Base-by-base conservation (phyloP, 2,797 vertebrate genomes). In the Gymnothorax reevesii region DNA sequence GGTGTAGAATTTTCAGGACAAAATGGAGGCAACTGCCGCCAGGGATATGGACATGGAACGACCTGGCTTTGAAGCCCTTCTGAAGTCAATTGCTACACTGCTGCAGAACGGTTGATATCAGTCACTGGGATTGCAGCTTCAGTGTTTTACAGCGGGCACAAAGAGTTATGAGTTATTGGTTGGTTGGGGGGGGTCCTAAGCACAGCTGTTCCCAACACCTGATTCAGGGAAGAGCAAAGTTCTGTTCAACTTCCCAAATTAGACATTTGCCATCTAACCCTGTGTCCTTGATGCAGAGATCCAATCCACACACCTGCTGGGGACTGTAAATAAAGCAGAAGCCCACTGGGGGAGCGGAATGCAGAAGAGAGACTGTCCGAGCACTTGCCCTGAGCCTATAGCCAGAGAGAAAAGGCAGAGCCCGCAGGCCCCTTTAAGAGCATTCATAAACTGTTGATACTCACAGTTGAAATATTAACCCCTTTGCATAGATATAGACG, bases 231-330 rank as follows among this genome's bases (percentile, higher is more conserved):
- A 52, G 75, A 54, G 55, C 75, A 7, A 2, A 22, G 75, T 54
- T 54, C 75, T 55, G 75, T 55, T 79, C 54, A 79, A 54, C 75
- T 20, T 49, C 33, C 75, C 17, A n/a, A 79, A 79, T 55, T 22
- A 52, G 15, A 49, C 22, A 20, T 52, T 42, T 5, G 8, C 69
- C 8, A 4, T 42, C 71, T n/a, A 22, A 22, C 15, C 42, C 75
- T 52, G 52, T 12, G 17, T 20, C 6, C 17, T 20, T 17, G 6
- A 2, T 4, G 7, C 17, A 54, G 75, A 20, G 42, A 15, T 54
- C 49, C 75, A 20, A n/a, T 17, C 49, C 75, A 3, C 75, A 79
- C 75, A 79, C 75, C 75, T 79, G 75, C 75, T 79, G 75, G 49
- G 75, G 75, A 77, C 52, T 52, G 15, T 52, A 20, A 79, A 79